phyloP scores from a whole-genome alignment of 30 jellyfish, hydroid and myxozoan species.

The Aurelia sp. region DNA sequence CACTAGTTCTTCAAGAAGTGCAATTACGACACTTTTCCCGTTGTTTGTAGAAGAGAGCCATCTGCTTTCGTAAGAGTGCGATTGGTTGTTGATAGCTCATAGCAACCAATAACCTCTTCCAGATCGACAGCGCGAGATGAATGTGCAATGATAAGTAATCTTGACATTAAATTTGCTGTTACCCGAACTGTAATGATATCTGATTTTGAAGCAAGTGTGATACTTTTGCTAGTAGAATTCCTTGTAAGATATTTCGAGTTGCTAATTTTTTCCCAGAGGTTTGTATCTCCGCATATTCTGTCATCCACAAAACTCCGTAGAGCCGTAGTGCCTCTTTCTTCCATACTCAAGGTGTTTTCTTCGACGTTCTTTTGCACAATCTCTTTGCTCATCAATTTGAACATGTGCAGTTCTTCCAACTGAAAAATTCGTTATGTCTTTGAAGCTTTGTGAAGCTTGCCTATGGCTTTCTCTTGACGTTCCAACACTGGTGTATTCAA shows the following conservation, averaged over 20 bases:
- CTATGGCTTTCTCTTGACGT: slow-evolving; percentile 21
- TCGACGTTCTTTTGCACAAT: too few relatives aligned
- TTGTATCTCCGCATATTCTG: slow-evolving; percentile 17
- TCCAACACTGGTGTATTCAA: slow-evolving; percentile 13
- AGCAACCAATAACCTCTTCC: too few relatives aligned
- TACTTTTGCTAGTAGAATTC: slow-evolving; percentile 12
- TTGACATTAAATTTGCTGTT: slow-evolving; percentile 25
- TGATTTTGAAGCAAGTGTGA: slow-evolving; percentile 23
- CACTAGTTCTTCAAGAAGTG: too few relatives aligned
- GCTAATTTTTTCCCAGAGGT: slow-evolving; percentile 17
- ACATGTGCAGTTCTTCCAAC: background rate
- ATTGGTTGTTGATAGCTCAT: too few relatives aligned
- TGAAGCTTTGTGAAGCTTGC: slow-evolving; percentile 15
- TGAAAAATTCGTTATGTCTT: background rate
- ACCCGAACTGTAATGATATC: slow-evolving; percentile 28
- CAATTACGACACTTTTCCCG: too few relatives aligned
- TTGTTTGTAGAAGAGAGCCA: too few relatives aligned
- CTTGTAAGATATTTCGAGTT: slow-evolving; percentile 15
- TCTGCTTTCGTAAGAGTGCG: too few relatives aligned
- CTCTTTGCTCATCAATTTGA: background rate
- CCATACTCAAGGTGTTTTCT: slow-evolving; percentile 5
- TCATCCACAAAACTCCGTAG: slow-evolving; percentile 20
- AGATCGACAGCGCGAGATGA: slow-evolving; percentile 23
- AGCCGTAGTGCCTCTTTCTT: slow-evolving; percentile 2
- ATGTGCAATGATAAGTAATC: slow-evolving; percentile 11